These are phyloP conservation scores for Ascidia mentula DNA, from an alignment of 23 tunicate species.

Conservation along the genomic window DNA sequence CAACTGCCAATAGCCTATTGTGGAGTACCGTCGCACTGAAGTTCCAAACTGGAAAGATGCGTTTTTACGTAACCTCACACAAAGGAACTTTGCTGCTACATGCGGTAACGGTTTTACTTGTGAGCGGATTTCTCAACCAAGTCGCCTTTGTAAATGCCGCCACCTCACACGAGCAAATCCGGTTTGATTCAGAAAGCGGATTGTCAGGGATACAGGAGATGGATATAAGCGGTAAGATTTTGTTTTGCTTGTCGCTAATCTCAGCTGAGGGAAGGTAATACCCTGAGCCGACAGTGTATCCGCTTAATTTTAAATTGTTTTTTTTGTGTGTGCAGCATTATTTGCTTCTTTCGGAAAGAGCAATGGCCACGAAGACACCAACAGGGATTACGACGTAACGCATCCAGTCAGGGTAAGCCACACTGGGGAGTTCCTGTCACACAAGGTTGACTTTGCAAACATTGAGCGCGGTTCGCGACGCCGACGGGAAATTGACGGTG, in stretches of 20 bases:
- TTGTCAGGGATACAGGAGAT: too few species aligned
- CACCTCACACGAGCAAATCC: constrained; percentile 3
- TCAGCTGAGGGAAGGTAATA: too few species aligned
- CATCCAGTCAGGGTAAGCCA: constrained; percentile 40
- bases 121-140: too few species aligned
- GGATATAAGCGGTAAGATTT: too few species aligned
- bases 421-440: constrained; percentile 51
- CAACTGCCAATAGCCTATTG: too few species aligned
- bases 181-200: too few species aligned
- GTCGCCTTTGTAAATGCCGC: not conserved
- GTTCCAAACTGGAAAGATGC: not conserved
- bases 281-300: too few species aligned
- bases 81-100: not conserved
- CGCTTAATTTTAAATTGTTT: too few species aligned
- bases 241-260: too few species aligned
- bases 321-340: too few species aligned
- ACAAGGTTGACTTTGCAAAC: constrained; percentile 24
- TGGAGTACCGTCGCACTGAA: not conserved
- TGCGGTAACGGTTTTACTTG: not conserved
- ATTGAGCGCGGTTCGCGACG: constrained; percentile 2
- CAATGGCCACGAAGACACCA: not conserved
- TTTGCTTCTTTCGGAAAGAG: not conserved
- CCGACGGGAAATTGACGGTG: constrained; percentile 22
- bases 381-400: constrained; percentile 25
- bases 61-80: not conserved